These are phyloP conservation scores for Ibidorhyncha struthersii DNA, from an alignment of 2,113 vertebrate genomes.

Conservation along the genomic window DNA sequence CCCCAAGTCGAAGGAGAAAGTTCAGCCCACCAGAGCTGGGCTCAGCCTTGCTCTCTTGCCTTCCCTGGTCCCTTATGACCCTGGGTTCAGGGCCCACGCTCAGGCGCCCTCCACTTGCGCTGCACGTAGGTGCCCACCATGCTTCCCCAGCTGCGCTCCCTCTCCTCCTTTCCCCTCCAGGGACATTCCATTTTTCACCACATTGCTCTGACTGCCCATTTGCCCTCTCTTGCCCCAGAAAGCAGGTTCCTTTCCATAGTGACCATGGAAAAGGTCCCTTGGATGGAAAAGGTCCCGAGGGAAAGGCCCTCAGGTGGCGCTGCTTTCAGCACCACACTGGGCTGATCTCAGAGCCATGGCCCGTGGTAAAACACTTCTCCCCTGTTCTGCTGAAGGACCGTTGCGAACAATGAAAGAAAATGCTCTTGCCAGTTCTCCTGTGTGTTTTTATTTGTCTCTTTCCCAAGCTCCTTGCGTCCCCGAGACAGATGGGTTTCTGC, in stretches of 20 bases:
- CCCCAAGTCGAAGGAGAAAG: neutral
- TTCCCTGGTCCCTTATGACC: neutral
- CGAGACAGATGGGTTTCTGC: neutral
- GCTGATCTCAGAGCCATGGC: neutral
- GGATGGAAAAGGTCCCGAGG: neutral
- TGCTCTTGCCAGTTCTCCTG: neutral
- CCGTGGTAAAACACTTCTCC: neutral
- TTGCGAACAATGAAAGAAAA: neutral
- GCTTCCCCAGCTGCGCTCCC: neutral
- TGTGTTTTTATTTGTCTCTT: neutral
- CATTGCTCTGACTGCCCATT: neutral
- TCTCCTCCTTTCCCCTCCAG: neutral
- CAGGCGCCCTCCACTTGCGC: neutral
- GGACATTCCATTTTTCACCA: neutral
- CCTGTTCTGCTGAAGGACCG: rapidly evolving
- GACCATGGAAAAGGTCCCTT: neutral
- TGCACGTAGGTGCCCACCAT: neutral
- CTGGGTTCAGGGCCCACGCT: neutral
- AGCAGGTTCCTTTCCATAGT: neutral
- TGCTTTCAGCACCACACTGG: neutral
- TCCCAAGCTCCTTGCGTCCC: neutral
- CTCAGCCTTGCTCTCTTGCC: neutral
- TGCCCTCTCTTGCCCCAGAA: neutral
- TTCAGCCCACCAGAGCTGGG: neutral
- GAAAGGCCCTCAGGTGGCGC: neutral